Evolutionary conservation across 2,797 vertebrate species (phyloP).

Genomic region (Cuculus canorus): DNA sequence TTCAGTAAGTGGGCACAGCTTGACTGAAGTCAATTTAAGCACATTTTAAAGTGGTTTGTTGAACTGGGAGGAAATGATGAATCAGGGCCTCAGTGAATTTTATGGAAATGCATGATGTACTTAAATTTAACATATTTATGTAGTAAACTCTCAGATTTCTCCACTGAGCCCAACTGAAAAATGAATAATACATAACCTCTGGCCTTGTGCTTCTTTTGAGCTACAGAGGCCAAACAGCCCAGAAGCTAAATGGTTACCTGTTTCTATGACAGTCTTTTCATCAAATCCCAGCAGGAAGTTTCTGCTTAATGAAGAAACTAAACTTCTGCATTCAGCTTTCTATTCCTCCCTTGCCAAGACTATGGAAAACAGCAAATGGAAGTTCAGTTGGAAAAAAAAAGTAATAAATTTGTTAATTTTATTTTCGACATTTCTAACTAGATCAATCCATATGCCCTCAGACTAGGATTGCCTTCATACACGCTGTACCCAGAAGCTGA

Average conservation of each 20-base stretch:
- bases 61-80: slow-evolving; percentile 12
- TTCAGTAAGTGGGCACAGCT: neutral
- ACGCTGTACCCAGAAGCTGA: slow-evolving; percentile 62
- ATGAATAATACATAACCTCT: slow-evolving; percentile 50
- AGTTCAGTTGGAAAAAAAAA: neutral
- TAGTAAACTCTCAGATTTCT: slow-evolving; percentile 46
- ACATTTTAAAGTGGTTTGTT: slow-evolving; percentile 24
- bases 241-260: slow-evolving; percentile 47
- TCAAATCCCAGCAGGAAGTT: slow-evolving; percentile 57
- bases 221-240: neutral
- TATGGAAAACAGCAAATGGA: slow-evolving; percentile 34
- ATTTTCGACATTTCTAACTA: slow-evolving; percentile 61
- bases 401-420: slow-evolving; percentile 73
- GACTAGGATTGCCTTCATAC: slow-evolving; percentile 68
- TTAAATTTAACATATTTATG: slow-evolving; percentile 58
- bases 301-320: slow-evolving; percentile 47
- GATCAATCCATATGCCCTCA: slow-evolving; percentile 62
- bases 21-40: neutral
- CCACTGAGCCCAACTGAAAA: slow-evolving; percentile 35
- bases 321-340: slow-evolving; percentile 41
- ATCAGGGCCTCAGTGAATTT: slow-evolving; percentile 13
- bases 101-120: slow-evolving; percentile 34
- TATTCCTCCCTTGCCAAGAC: slow-evolving; percentile 8
- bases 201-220: neutral
- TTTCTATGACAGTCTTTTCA: slow-evolving; percentile 59